A percentile compares a stretch with the other conserved stretches of the same genome.
Evolutionary conservation across 2,888 invertebrate species (phyloP).

Genomic region (Polydrusus tereticollis): DNA sequence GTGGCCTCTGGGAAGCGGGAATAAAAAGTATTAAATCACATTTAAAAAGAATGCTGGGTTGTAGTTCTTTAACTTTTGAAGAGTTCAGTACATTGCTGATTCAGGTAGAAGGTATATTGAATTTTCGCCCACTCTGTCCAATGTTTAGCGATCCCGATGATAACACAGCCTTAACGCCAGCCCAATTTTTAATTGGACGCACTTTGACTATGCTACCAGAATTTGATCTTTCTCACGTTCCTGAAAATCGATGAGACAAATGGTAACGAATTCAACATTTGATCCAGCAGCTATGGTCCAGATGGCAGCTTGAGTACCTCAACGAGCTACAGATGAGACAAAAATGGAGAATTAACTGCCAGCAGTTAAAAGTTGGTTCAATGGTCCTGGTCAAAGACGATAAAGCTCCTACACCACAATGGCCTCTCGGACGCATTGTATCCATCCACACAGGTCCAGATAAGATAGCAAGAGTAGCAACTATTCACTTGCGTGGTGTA

Average conservation of each 20-base stretch:
- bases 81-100: too few species aligned
- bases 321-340: constrained; percentile 10
- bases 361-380: constrained; percentile 2
- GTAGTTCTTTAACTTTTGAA: too few species aligned
- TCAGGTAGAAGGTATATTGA: too few species aligned
- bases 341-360: neutral
- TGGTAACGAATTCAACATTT: neutral
- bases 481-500: neutral
- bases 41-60: too few species aligned
- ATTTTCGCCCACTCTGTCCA: too few species aligned
- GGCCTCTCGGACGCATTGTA: neutral
- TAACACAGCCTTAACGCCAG: neutral
- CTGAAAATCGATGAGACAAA: constrained; percentile 6
- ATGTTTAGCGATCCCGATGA: neutral
- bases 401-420: neutral
- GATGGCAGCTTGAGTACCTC: constrained; percentile 10
- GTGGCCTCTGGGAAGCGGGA: neutral
- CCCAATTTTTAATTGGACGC: neutral
- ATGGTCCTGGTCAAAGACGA: neutral
- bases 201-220: neutral
- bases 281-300: constrained; percentile 13
- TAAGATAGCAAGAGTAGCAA: neutral
- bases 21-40: neutral
- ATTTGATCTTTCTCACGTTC: neutral
- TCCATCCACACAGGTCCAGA: neutral